phyloP scores from a whole-genome alignment of 2,888 invertebrate species.

The Cheilosia soror region DNA sequence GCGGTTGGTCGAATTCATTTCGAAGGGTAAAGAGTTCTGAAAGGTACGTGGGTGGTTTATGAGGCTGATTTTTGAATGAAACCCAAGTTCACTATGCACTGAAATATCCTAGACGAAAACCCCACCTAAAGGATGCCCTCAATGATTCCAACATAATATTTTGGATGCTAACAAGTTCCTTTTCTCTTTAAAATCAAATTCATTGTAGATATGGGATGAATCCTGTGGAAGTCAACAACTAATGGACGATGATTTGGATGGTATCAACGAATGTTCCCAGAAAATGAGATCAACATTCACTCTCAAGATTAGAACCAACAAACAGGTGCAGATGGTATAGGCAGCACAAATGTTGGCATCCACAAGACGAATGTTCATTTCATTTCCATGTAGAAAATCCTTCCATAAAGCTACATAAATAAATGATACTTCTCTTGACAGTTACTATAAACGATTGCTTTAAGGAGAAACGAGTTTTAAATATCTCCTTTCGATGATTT shows the following conservation, averaged over 20 bases:
- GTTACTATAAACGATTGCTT: constrained; percentile 24
- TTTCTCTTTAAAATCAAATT: constrained; percentile 38
- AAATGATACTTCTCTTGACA: neutral
- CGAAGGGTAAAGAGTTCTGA: neutral
- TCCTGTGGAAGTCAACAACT: neutral
- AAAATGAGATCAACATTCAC: too few relatives aligned
- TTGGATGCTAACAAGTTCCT: neutral
- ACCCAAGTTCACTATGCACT: neutral
- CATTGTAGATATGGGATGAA: neutral
- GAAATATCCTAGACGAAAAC: constrained; percentile 12
- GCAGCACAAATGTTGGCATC: too few relatives aligned
- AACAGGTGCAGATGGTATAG: too few relatives aligned
- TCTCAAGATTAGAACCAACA: too few relatives aligned
- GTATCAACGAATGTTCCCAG: neutral
- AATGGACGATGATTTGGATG: neutral
- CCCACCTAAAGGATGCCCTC: neutral
- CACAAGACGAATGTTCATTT: too few relatives aligned
- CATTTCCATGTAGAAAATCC: too few relatives aligned
- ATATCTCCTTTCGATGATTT: constrained; percentile 19
- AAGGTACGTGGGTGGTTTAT: neutral
- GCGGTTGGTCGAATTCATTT: constrained; percentile 51
- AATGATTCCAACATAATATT: neutral
- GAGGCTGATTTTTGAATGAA: neutral
- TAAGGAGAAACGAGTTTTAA: neutral
- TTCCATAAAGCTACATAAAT: neutral